These are phyloP conservation scores for Gambusia affinis DNA, from an alignment of 2,113 vertebrate genomes.

Conservation along the genomic window DNA sequence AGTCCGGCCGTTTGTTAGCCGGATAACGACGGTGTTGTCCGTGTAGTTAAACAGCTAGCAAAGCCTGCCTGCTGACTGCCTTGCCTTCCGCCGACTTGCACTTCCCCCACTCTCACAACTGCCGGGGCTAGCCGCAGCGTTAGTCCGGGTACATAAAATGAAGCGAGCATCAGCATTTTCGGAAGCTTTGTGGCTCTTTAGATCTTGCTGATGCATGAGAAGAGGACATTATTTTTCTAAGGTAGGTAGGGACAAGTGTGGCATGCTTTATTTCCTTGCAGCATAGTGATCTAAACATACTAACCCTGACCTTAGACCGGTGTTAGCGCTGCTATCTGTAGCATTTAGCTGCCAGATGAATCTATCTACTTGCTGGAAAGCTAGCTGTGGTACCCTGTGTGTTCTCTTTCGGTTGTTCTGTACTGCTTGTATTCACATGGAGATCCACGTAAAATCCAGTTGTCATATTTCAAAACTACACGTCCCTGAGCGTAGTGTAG, in stretches of 20 bases:
- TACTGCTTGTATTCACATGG: not conserved
- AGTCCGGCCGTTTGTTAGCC: constrained; percentile 27
- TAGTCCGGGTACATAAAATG: constrained; percentile 80
- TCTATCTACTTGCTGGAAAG: constrained; percentile 66
- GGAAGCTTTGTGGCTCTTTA: constrained; percentile 69
- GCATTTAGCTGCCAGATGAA: constrained; percentile 66
- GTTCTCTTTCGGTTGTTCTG: constrained; percentile 39
- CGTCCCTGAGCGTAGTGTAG: not conserved
- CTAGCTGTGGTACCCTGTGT: constrained; percentile 50
- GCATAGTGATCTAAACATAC: constrained; percentile 42
- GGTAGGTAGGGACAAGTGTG: constrained; percentile 71
- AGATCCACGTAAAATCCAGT: not conserved
- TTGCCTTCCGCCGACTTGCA: constrained; percentile 71
- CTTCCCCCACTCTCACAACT: constrained; percentile 80
- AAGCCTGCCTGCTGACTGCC: constrained; percentile 41
- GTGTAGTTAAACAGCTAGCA: constrained; percentile 57
- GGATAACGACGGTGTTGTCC: constrained; percentile 43
- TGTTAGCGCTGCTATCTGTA: constrained; percentile 59
- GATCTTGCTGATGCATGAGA: constrained; percentile 80
- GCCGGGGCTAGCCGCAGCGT: constrained; percentile 75
- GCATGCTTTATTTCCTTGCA: constrained; percentile 41
- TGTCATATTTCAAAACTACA: not conserved
- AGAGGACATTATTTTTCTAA: constrained; percentile 71
- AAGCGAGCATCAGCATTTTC: constrained; percentile 74
- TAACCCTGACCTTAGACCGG: constrained; percentile 77